Conservation (phyloP, 1,140 invertebrate species). For the Papilio polyxenes region DNA sequence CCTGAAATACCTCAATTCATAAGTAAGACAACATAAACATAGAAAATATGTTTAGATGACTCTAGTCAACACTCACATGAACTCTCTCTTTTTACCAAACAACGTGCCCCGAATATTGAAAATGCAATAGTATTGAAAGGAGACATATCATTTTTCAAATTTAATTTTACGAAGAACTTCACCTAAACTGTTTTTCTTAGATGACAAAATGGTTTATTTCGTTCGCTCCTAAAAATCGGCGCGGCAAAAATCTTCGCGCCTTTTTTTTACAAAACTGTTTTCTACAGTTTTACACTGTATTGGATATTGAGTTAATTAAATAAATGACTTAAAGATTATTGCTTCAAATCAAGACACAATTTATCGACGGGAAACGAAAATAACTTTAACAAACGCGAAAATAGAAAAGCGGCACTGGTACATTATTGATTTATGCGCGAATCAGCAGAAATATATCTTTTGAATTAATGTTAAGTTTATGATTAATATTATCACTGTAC, state of each 20-base stretch:
- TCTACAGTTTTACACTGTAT: slow-evolving; percentile 44
- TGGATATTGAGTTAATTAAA: slow-evolving; percentile 33
- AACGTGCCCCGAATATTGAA: slow-evolving; percentile 46
- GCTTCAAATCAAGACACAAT: slow-evolving; percentile 32
- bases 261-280: slow-evolving; percentile 63
- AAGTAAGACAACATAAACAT: slow-evolving; percentile 27
- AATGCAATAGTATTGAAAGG: slow-evolving; percentile 3
- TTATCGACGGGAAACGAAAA: slow-evolving; percentile 47
- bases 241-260: slow-evolving; percentile 69
- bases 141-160: slow-evolving; percentile 8
- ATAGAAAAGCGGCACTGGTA: slow-evolving; percentile 74
- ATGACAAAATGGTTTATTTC: slow-evolving; percentile 50
- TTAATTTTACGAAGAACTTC: neutral
- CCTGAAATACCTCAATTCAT: slow-evolving; percentile 50
- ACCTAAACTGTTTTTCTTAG: slow-evolving; percentile 45
- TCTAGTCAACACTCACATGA: slow-evolving; percentile 60
- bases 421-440: slow-evolving; percentile 75
- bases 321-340: slow-evolving; percentile 45
- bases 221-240: slow-evolving; percentile 43
- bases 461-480: slow-evolving; percentile 53
- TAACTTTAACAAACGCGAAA: slow-evolving; percentile 58
- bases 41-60: slow-evolving; percentile 35
- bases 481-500: slow-evolving; percentile 46
- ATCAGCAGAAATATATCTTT: slow-evolving; percentile 53
- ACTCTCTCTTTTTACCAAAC: slow-evolving; percentile 59